Evolutionary conservation across 2,113 vertebrate genomes (phyloP), one percentile per base, ranked within the genome.

Genomic region (Bubo scandiacus): DNA sequence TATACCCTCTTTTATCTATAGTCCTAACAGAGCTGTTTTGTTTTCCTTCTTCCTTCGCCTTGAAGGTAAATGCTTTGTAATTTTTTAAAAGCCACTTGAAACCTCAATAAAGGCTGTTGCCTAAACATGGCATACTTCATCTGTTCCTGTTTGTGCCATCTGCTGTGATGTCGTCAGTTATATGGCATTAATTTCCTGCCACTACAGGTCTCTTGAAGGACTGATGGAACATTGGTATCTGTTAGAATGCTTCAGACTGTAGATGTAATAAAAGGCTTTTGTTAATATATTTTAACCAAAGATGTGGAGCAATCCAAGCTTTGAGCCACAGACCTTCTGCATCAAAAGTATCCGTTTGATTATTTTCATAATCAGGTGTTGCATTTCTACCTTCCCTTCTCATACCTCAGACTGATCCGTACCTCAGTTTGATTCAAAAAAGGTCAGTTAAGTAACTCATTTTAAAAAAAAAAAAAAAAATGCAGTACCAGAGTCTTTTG

Each of bases 281-380:
- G 98, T 98, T 98, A 96, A 98, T 97, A 98, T 98, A 98, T 98
- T 99, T 98, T 97, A 99, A 99, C 99, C 99, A 99, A 99, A 99
- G 98, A 99, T 98, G 98, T 98, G 98, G 97, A 98, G 98, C 98
- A 98, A 98, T 98, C 98, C 98, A 98, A 98, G 98, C 91, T 97
- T 98, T 96, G 95, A 96, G 96, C 97, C 98, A 97, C 97, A 97
- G 96, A 97, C 90, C 94, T 98, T 97, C 97, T 96, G 66, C 96
- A 96, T 97, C 92, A 94, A 97, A 97, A 98, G 94, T 97, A 94
- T 89, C 96, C 83, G 54, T 97, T 96, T 89, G 92, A 96, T 98
- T 97, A 90, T 97, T 97, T 97, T 95, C 93, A 21, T 96, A 93
- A 97, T 96, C 94, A 91, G 85, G 49, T 97, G 96, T 98, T 98